Evolutionary conservation across 2,113 vertebrate genomes (phyloP), one percentile per base, ranked within the genome.

Genomic region (Atlantisia rogersi): DNA sequence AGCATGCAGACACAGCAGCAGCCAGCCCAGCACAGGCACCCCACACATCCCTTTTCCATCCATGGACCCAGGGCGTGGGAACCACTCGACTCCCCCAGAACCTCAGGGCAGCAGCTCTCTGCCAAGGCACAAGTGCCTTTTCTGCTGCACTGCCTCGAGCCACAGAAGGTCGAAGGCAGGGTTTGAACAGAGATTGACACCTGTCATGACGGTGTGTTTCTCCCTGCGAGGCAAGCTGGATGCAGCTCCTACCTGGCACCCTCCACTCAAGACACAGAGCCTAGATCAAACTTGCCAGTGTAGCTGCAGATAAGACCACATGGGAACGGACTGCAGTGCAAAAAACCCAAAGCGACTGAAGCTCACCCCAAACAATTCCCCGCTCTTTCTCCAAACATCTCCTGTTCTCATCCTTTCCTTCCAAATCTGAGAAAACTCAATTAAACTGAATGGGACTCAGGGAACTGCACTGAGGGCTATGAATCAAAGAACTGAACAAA

Each of bases 211-310:
- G 0, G 16, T 22, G 39, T 21, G 4, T 44, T 52, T 67, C 5
- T 22, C 46, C 7, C 24, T 19, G 35, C 0, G 0, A 53, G 21
- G 24, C 5, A 39, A 59, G 28, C 20, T 29, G 46, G 59, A 37
- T 3, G 37, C 53, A 14, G 25, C 1, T 44, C 73, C 60, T 44
- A 22, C 37, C n/a, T 24, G 26, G 65, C 0, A 3, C 0, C 2
- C 12, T 65, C 31, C 31, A n/a, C n/a, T 82, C 46, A 7, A 18
- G 17, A 44, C 24, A n/a, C 4, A 35, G 28, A 53, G 17, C 12
- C 56, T 31, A 22, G 22, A 59, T 40, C 2, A 50, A 63, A 77
- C 46, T 77, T 42, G 63, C 58, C 1, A 0, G 1, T 37, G 25
- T 20, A 81, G 62, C 26, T 84, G 29, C 65, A 77, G 77, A 70